Conservation (phyloP, 2,113 vertebrate species). For the Pseudorasbora parva region DNA sequence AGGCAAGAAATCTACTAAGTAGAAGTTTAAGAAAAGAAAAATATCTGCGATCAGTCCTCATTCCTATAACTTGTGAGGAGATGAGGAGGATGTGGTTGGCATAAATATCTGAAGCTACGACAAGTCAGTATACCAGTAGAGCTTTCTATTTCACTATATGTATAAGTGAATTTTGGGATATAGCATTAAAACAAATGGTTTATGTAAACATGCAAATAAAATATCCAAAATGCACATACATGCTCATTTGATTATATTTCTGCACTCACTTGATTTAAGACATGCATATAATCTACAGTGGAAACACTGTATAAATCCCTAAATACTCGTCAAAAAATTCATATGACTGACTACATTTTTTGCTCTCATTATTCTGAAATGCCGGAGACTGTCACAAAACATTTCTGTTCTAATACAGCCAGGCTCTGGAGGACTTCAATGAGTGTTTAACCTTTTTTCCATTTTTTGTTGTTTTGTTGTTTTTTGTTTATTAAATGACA, state of each 20-base stretch:
- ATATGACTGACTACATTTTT: neutral
- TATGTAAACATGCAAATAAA: neutral
- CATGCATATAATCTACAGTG: neutral
- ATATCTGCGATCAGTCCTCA: neutral
- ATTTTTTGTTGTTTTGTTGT: too few species aligned
- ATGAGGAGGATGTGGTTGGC: neutral
- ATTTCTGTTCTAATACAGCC: too few species aligned
- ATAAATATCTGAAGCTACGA: too few species aligned
- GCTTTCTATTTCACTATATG: too few species aligned
- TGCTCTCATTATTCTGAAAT: too few species aligned
- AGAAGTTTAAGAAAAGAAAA: constrained; percentile 46
- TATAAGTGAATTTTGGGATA: neutral
- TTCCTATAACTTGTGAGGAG: neutral
- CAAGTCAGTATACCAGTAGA: too few species aligned
- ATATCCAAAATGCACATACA: neutral
- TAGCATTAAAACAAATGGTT: neutral
- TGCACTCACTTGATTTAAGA: neutral
- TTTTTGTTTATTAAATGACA: too few species aligned
- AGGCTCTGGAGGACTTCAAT: too few species aligned
- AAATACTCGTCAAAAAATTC: neutral
- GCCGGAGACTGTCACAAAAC: too few species aligned
- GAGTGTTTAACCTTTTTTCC: too few species aligned
- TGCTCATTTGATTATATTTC: neutral
- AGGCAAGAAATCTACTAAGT: constrained; percentile 61
- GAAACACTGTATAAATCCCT: neutral